phyloP scores from a whole-genome alignment of 2,888 invertebrate genomes.

The Hipparchia semele region DNA sequence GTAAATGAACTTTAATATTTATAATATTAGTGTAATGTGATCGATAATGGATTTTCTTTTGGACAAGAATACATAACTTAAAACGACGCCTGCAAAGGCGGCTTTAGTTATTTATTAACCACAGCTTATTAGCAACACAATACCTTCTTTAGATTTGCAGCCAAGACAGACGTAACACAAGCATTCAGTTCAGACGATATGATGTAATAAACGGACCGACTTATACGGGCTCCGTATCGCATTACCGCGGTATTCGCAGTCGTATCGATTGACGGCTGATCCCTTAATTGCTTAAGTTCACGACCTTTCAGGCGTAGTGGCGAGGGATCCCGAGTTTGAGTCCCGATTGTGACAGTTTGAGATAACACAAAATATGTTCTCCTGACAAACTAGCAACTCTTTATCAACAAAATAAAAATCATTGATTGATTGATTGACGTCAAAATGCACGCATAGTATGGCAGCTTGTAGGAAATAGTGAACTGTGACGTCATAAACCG shows the following conservation, averaged over 20 bases:
- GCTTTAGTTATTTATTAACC: not conserved
- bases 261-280: slow-evolving; percentile 34
- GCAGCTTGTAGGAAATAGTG: no score
- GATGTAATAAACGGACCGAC: slow-evolving; percentile 36
- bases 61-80: no score
- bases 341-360: not conserved
- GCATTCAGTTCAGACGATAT: slow-evolving; percentile 13
- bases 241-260: slow-evolving; percentile 40
- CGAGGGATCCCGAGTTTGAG: not conserved
- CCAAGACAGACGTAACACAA: slow-evolving; percentile 9
- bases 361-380: no score
- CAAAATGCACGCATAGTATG: no score
- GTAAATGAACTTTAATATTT: no score
- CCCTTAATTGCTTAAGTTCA: slow-evolving; percentile 28
- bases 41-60: no score
- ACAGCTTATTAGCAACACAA: slow-evolving; percentile 14
- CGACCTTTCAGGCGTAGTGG: not conserved
- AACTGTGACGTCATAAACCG: no score
- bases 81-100: no score
- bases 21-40: no score
- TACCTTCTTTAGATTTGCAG: not conserved
- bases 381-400: no score
- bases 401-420: no score
- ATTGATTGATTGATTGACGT: no score
- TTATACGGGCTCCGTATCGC: slow-evolving; percentile 59